Evolutionary conservation across 2,113 vertebrate species (phyloP).

Genomic region (Ia io): DNA sequence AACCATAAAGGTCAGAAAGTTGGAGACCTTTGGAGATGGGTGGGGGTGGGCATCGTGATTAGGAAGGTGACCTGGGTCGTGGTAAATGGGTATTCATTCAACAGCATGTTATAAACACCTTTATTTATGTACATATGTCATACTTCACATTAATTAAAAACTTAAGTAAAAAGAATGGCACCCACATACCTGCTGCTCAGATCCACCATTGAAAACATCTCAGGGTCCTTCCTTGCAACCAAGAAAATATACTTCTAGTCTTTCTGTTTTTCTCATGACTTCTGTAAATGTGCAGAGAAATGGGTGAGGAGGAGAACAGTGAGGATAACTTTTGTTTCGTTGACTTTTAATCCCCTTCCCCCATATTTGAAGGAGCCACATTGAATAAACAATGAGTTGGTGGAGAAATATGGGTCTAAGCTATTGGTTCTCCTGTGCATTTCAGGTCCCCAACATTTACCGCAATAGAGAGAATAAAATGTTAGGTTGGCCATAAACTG

Average conservation of each 20-base stretch:
- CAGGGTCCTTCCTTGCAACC: not conserved
- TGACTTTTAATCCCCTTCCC: not conserved
- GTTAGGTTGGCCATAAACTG: not conserved
- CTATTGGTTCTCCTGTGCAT: not conserved
- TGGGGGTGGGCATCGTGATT: too few species aligned
- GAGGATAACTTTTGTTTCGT: not conserved
- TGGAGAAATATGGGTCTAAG: slow-evolving; percentile 18
- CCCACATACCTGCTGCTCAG: not conserved
- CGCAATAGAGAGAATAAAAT: not conserved
- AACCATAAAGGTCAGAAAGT: not conserved
- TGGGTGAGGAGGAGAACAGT: not conserved
- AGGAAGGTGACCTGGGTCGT: not conserved
- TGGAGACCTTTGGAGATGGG: not conserved
- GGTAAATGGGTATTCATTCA: not conserved
- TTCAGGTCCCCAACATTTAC: not conserved
- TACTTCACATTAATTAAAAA: not conserved
- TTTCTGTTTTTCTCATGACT: not conserved
- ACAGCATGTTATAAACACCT: not conserved
- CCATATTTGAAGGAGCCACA: not conserved
- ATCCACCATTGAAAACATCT: not conserved
- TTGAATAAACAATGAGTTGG: slow-evolving; percentile 29
- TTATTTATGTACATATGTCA: not conserved
- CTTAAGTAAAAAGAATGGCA: not conserved
- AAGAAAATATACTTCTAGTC: not conserved
- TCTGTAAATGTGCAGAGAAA: not conserved